Conservation (phyloP, 1,140 invertebrate genomes). For the Drosophila pseudoananassae region DNA sequence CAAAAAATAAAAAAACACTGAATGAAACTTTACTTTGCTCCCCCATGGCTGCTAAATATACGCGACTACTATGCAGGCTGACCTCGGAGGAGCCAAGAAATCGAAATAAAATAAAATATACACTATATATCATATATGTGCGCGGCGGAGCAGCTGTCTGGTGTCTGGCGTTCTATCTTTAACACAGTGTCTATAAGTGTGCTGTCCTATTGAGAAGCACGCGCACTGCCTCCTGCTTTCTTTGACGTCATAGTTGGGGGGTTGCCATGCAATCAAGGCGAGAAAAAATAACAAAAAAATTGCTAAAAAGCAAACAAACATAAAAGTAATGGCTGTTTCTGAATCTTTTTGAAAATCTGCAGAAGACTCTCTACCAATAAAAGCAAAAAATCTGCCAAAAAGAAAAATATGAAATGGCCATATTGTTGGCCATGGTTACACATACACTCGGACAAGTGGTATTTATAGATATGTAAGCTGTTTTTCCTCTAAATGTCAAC, state of each 20-base stretch:
- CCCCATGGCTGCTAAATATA: slow-evolving; percentile 8
- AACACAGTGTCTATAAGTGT: slow-evolving; percentile 44
- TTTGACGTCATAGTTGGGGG: slow-evolving; percentile 47
- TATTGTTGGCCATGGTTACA: slow-evolving; percentile 47
- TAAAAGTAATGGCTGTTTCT: slow-evolving; percentile 1
- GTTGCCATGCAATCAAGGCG: slow-evolving; percentile 46
- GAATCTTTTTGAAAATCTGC: slow-evolving; percentile 3
- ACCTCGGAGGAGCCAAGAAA: slow-evolving; percentile 31
- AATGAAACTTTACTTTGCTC: slow-evolving; percentile 45
- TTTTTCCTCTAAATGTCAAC: slow-evolving; percentile 58
- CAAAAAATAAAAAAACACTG: slow-evolving; percentile 29
- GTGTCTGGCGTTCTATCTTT: slow-evolving; percentile 53
- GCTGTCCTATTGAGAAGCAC: slow-evolving; percentile 12
- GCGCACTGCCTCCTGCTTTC: slow-evolving; percentile 27
- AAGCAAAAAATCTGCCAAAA: not conserved
- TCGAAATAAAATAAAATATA: slow-evolving; percentile 36
- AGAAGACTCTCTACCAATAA: not conserved
- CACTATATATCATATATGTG: slow-evolving; percentile 22
- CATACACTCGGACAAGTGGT: slow-evolving; percentile 21
- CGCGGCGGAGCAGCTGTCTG: slow-evolving; percentile 45
- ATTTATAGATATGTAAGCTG: slow-evolving; percentile 47
- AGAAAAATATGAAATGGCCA: slow-evolving; percentile 21
- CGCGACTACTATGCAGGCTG: slow-evolving; percentile 40
- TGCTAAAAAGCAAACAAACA: slow-evolving; percentile 10
- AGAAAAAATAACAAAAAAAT: not conserved